Base-by-base conservation (phyloP, 2,113 vertebrate species). In the Hippopotamus amphibius region DNA sequence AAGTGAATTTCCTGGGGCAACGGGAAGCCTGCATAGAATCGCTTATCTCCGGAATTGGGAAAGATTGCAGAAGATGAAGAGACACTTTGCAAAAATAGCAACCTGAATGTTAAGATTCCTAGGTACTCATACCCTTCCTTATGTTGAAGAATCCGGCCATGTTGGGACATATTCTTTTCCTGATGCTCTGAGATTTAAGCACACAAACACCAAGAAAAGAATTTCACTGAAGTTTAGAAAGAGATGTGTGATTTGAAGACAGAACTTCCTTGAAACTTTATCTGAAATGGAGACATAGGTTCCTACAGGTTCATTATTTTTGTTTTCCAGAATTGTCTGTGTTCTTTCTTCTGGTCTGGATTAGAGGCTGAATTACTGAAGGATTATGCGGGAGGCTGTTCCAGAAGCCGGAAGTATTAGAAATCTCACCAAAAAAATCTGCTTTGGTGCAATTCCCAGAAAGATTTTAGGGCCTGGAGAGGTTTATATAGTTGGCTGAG, bases 391-490 rank as follows among this genome's bases (percentile, higher is more conserved):
- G 24, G 57, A 95, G 68, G 30, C 76, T 87, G 80, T 77, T 86
- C 84, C 92, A 97, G 95, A 95, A 97, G 84, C 94, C 8, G 30
- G 79, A 96, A 95, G 80, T 69, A 94, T 97, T 96, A 97, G 90
- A 93, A 82, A 76, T 91, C 91, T 80, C 69, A 90, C 57, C 61
- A 88, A 76, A 82, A 88, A 92, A 91, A 57, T 63, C 77, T 92
- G 19, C 80, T 46, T 97, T 97, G 96, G 95, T 97, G 72, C 71
- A 88, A 92, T 95, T 97, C 97, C 97, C 97, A 96, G 95, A 95
- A 96, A 97, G 92, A 97, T 82, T 95, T 97, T 74, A 87, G 93
- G 92, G 80, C 59, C 90, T 84, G 88, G 91, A 96, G 95, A 96
- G 80, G 94, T 96, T 94, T 92, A 89, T 90, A 80, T 33, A 83